Evolutionary conservation across 2,888 invertebrate species (phyloP), one percentile per base, ranked within the genome.

Genomic region (Cremastinae sp.): DNA sequence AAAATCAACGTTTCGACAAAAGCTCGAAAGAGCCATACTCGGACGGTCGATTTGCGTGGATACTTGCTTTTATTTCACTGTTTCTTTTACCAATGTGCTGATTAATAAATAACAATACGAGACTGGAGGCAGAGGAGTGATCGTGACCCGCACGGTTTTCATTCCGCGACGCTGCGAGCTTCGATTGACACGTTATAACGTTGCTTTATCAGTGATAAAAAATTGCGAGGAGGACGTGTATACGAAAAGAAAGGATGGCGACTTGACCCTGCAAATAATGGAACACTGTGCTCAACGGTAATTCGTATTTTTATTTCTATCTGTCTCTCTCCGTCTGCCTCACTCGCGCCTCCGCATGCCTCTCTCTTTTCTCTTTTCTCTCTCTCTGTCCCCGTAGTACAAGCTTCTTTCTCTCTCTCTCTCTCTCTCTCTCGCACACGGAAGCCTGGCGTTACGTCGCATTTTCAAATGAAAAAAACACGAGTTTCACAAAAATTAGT

Each of bases 191-290:
- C 64, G 43, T 73, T 53, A 14, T 53, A 56, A 73, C 49, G 64
- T 54, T 64, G 58, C 56, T 78, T 74, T 81, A 78, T 78, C 79
- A 75, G 61, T 59, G 78, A 74, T n/a, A 73, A 71, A 74, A 80
- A 83, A 81, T 79, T 34, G 14, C 45, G 59, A 53, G 51, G 41
- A 68, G 45, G 64, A 69, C 69, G 74, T 75, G 41, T 58, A 36
- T 64, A 47, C 70, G 70, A 54, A 62, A 73, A 81, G 81, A 83
- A 81, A 84, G 84, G 84, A 88, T 87, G 87, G 85, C 86, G 84
- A 87, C 85, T 84, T 87, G 88, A 88, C 86, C 87, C 85, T 81
- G 74, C 83, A 81, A 86, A 86, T 85, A 86, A 88, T 87, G 88
- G 86, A 87, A 85, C 84, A 85, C 86, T 84, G 82, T 84, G 79